Conservation (phyloP, 1,140 invertebrate genomes). For the Drosophila grimshawi region DNA sequence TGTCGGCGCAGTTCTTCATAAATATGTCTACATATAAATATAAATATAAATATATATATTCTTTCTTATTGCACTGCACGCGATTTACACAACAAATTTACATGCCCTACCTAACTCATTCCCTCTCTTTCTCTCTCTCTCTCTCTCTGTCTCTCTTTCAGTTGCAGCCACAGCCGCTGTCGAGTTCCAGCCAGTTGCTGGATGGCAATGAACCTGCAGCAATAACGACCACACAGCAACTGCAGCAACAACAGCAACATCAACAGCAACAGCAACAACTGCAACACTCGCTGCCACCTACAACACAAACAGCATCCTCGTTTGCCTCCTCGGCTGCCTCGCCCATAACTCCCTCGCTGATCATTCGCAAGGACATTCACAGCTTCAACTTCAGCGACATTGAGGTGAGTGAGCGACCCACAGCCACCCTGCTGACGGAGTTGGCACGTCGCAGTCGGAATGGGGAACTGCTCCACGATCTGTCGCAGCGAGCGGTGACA, state of each 20-base stretch:
- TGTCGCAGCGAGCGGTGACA: constrained; percentile 78
- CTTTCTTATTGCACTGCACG: constrained; percentile 58
- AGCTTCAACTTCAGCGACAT: constrained; percentile 84
- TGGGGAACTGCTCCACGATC: constrained; percentile 74
- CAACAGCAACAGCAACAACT: not conserved
- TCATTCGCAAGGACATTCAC: constrained; percentile 83
- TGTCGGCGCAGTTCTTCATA: constrained; percentile 35
- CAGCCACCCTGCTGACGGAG: constrained; percentile 69
- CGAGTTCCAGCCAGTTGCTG: constrained; percentile 23
- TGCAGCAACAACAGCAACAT: constrained; percentile 2
- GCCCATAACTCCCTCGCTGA: constrained; percentile 47
- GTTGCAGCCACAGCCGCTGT: constrained; percentile 32
- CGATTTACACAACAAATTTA: constrained; percentile 79
- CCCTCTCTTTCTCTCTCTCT: constrained; percentile 4
- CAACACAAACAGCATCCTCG: constrained; percentile 7
- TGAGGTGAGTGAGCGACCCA: constrained; percentile 73
- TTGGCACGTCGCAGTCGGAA: constrained; percentile 73
- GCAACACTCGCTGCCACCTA: constrained; percentile 13
- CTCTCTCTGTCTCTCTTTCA: constrained; percentile 5
- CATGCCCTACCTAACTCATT: constrained; percentile 31
- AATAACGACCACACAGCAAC: constrained; percentile 30
- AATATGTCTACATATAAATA: not conserved
- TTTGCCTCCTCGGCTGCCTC: not conserved
- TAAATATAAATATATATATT: constrained; percentile 21
- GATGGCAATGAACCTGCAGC: constrained; percentile 70